phyloP scores from a whole-genome alignment of 2,113 vertebrate genomes.

The Myotis brandtii region DNA sequence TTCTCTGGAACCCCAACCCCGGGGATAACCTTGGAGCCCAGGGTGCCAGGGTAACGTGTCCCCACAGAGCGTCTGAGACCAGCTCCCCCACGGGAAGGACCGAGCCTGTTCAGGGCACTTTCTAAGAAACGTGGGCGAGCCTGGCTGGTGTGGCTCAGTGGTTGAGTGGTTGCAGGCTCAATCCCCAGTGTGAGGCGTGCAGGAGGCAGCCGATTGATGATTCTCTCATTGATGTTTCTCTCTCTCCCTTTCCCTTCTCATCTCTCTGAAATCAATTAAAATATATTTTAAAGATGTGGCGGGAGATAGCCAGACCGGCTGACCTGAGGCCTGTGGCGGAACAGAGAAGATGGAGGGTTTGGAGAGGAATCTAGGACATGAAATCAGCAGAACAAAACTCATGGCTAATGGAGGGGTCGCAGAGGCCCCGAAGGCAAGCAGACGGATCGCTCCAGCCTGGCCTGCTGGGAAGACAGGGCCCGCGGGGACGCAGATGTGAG shows the following conservation, averaged over 20 bases:
- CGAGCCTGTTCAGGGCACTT: too few relatives aligned
- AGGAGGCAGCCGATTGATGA: too few relatives aligned
- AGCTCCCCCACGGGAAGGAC: background rate
- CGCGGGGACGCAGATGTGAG: accelerated
- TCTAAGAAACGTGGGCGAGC: background rate
- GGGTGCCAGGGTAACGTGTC: accelerated
- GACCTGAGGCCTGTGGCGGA: too few relatives aligned
- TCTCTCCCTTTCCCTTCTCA: too few relatives aligned
- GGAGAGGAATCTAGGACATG: background rate
- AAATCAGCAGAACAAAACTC: background rate
- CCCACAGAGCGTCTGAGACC: background rate
- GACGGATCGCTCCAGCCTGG: background rate
- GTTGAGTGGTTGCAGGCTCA: too few relatives aligned
- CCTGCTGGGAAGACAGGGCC: background rate
- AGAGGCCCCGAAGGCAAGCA: too few relatives aligned
- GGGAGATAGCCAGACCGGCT: too few relatives aligned
- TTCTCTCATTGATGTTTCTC: too few relatives aligned
- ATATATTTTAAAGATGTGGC: too few relatives aligned
- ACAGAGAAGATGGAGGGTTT: background rate
- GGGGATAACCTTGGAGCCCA: background rate
- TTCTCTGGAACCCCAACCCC: accelerated
- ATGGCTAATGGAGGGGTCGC: background rate
- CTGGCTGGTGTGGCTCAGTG: too few relatives aligned
- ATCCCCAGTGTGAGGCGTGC: too few relatives aligned
- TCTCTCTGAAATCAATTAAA: too few relatives aligned